Base-by-base conservation (phyloP, 2,797 vertebrate genomes). In the Lophius americanus region DNA sequence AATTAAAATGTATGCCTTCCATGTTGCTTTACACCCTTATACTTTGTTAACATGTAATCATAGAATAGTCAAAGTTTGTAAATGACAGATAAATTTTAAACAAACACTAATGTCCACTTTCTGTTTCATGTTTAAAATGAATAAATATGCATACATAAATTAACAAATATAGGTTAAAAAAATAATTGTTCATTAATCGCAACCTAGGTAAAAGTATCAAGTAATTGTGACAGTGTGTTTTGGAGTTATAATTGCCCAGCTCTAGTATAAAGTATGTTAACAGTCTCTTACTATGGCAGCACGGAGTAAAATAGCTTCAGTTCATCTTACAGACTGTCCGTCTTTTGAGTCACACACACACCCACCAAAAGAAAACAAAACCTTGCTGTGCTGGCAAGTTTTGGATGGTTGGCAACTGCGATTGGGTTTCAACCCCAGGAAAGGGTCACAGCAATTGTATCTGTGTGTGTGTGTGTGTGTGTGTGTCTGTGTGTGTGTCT, bases 401-500 rank as follows among this genome's bases (percentile, higher is more conserved):
- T 78, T 78, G 69, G 56, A 77, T 44, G 74, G 68, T 84, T 88
- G 87, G 87, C 85, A 81, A 84, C 70, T 39, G 71, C 11, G 73
- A 85, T 88, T 81, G 60, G 75, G 81, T 89, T 86, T 84, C 89
- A 85, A 53, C 83, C 83, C 79, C 76, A 85, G 76, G 78, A 88
- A 85, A 81, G 85, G 82, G 85, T 87, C 73, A 78, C 50, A 42
- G 74, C 68, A 71, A 85, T 84, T 82, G 78, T 86, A 78, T 68
- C 48, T 42, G 53, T 65, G 50, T 60, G 56, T 58, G 60, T 63
- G 74, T 64, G 56, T 70, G 39, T 53, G 68, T 67, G 69, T 57
- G 51, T 59, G 54, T 47, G 61, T 75, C 70, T 73, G 60, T 59
- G 54, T 47, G 61, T 75, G 73, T 73, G 61, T 84, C n/a, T n/a